Evolutionary conservation across 2,113 vertebrate species (phyloP).

Genomic region (Calypte anna): DNA sequence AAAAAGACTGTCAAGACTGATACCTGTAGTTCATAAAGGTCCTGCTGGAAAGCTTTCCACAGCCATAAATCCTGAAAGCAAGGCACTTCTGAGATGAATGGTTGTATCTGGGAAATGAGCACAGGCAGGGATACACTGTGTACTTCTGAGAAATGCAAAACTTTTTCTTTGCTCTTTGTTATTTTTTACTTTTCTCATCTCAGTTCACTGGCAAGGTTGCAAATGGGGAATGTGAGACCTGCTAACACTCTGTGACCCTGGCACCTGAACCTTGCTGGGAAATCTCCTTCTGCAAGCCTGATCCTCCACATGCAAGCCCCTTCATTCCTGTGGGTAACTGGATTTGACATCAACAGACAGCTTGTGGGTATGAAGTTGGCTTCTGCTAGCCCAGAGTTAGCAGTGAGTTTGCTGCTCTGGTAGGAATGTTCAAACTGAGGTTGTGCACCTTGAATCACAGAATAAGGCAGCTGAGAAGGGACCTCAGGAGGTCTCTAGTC

Average conservation of each 20-base stretch:
- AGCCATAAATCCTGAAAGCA: not conserved
- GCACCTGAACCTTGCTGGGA: not conserved
- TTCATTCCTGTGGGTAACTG: not conserved
- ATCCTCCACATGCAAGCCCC: not conserved
- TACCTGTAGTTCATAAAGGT: not conserved
- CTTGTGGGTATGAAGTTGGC: too few relatives aligned
- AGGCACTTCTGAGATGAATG: not conserved
- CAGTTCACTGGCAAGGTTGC: not conserved
- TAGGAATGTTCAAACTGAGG: not conserved
- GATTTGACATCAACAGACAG: not conserved
- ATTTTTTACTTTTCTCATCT: not conserved
- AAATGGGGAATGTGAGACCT: not conserved
- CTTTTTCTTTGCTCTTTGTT: not conserved
- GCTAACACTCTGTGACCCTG: not conserved
- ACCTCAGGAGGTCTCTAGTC: not conserved
- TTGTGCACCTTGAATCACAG: not conserved
- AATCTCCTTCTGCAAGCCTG: not conserved
- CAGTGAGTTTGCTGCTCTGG: not conserved
- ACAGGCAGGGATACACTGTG: not conserved
- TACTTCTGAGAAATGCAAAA: not conserved
- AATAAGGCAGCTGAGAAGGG: not conserved
- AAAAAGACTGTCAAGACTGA: conserved; percentile 1
- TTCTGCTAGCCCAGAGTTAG: not conserved
- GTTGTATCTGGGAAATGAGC: not conserved
- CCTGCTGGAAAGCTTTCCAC: not conserved